Evolutionary conservation across 2,113 vertebrate genomes (phyloP).

Genomic region (Lasiurus borealis): DNA sequence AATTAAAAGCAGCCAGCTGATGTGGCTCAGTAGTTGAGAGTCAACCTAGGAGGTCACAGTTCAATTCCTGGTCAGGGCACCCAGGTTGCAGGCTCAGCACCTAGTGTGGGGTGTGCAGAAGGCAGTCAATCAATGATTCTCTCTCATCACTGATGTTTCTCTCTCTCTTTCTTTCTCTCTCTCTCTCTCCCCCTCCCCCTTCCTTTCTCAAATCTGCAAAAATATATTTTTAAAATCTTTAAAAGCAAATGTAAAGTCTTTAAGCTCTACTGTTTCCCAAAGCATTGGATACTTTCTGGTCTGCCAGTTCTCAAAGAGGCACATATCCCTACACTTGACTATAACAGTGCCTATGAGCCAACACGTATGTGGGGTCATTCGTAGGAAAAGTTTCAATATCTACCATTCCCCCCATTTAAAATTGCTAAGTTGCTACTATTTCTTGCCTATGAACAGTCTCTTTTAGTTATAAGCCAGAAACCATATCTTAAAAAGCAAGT

Average conservation of each 20-base stretch:
- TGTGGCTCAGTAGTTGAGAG: too few relatives aligned
- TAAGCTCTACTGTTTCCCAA: neutral
- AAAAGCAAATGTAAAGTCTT: slow-evolving; percentile 37
- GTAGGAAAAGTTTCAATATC: neutral
- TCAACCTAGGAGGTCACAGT: too few relatives aligned
- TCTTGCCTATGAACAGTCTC: slow-evolving; percentile 49
- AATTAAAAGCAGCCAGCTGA: neutral
- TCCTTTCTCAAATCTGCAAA: too few relatives aligned
- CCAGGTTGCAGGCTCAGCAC: too few relatives aligned
- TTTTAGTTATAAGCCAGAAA: slow-evolving; percentile 75
- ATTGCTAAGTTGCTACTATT: slow-evolving; percentile 47
- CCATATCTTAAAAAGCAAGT: slow-evolving; percentile 60
- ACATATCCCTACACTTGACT: neutral
- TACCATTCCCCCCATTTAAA: neutral
- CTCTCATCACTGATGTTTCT: too few relatives aligned
- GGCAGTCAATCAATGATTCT: too few relatives aligned
- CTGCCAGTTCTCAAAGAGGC: neutral
- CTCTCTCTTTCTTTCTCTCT: too few relatives aligned
- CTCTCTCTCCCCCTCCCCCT: too few relatives aligned
- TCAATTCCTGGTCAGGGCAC: too few relatives aligned
- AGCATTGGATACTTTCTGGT: neutral
- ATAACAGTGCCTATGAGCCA: neutral
- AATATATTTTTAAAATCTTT: too few relatives aligned
- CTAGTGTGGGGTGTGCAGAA: too few relatives aligned
- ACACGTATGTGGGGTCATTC: accelerated